phyloP scores from a whole-genome alignment of 2,797 vertebrate genomes.

The Platalea minor region DNA sequence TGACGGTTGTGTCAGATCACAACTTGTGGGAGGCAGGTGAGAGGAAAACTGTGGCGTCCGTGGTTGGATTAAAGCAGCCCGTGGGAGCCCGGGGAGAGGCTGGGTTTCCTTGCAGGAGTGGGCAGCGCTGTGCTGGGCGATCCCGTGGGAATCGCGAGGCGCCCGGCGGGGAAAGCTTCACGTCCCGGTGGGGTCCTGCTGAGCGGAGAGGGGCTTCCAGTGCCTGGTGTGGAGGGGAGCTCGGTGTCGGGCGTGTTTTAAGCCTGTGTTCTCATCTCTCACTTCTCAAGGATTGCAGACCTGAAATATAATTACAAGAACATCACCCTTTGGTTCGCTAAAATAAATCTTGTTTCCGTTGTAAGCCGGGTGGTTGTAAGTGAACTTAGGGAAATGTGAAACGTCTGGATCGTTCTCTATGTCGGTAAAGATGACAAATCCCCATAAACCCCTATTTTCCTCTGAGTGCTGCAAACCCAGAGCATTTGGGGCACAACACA shows the following conservation, averaged over 20 bases:
- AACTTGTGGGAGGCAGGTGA: slow-evolving; percentile 1
- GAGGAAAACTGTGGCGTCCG: background rate
- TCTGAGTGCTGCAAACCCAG: background rate
- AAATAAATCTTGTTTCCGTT: background rate
- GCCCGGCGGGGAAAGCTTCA: background rate
- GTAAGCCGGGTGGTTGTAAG: background rate
- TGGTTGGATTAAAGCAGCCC: background rate
- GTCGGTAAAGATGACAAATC: no score
- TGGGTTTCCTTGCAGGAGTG: accelerated
- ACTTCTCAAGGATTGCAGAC: background rate
- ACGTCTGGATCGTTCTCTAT: no score
- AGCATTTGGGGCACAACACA: background rate
- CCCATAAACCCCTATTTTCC: accelerated
- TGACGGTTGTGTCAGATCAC: background rate
- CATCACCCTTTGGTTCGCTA: background rate
- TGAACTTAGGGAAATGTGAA: accelerated
- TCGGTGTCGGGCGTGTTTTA: accelerated
- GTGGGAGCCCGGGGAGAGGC: background rate
- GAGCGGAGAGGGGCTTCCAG: background rate
- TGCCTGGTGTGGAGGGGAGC: background rate
- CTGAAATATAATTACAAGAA: background rate
- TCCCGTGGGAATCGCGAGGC: background rate
- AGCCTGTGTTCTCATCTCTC: accelerated
- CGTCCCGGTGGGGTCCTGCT: background rate
- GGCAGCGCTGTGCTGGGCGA: background rate